Evolutionary conservation across 2,888 invertebrate genomes (phyloP).

Genomic region (Eristalinus aeneus): DNA sequence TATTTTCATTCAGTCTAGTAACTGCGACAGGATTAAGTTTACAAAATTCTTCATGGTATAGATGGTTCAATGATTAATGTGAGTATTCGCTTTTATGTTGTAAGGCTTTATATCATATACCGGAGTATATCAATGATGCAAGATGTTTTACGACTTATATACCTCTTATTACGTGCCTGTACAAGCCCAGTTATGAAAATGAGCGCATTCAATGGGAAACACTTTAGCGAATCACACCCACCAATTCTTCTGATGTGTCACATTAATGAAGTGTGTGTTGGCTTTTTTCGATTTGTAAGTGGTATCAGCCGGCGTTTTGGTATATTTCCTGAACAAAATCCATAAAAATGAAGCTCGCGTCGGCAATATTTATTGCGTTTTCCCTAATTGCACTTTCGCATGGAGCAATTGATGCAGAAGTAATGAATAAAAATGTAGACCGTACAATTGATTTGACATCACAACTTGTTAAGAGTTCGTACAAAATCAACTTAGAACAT

Average conservation of each 20-base stretch:
- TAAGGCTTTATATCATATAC: too few species aligned
- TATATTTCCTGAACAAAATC: constrained; percentile 7
- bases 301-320: constrained; percentile 47
- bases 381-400: constrained; percentile 30
- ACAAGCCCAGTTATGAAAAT: not conserved
- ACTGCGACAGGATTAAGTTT: too few species aligned
- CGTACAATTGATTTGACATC: constrained; percentile 92
- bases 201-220: not conserved
- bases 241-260: constrained; percentile 57
- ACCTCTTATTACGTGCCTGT: not conserved
- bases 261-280: constrained; percentile 56
- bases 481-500: constrained; percentile 92
- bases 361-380: constrained; percentile 28
- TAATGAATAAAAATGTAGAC: constrained; percentile 90
- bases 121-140: too few species aligned
- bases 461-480: constrained; percentile 92
- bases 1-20: too few species aligned
- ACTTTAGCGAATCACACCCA: constrained; percentile 1
- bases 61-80: too few species aligned
- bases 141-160: too few species aligned
- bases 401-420: constrained; percentile 82
- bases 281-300: constrained; percentile 54
- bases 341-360: constrained; percentile 35
- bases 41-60: too few species aligned
- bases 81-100: too few species aligned